A percentile compares a stretch with the other conserved stretches of the same genome.
Evolutionary conservation across 2,797 vertebrate genomes (phyloP).

Genomic region (Acrocephalus scirpaceus): DNA sequence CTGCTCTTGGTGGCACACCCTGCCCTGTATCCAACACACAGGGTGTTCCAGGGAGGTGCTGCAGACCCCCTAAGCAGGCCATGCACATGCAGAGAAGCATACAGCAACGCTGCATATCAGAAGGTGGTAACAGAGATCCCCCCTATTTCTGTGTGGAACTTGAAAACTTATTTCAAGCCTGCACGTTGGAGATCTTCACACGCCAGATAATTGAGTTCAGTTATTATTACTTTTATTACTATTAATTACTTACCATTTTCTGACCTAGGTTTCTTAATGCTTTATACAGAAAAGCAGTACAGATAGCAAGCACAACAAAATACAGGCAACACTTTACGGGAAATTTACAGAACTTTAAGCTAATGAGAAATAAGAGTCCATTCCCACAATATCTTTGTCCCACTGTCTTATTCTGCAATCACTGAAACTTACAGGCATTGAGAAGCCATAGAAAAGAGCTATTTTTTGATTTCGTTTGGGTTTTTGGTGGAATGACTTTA

Average conservation of each 20-base stretch:
- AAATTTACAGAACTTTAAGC: not conserved
- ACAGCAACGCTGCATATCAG: fast-evolving
- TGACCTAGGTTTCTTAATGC: not conserved
- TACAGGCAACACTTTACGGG: not conserved
- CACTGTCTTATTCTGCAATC: not conserved
- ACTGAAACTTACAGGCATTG: not conserved
- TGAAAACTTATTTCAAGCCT: not conserved
- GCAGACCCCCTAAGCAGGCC: not conserved
- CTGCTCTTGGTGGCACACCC: not conserved
- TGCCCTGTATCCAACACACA: not conserved
- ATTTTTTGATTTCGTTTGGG: not conserved
- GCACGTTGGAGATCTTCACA: not conserved
- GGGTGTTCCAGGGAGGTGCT: not conserved
- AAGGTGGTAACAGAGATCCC: not conserved
- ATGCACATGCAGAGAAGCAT: fast-evolving
- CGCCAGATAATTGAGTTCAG: not conserved
- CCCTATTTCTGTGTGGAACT: fast-evolving
- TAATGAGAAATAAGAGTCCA: not conserved
- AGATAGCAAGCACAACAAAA: not conserved
- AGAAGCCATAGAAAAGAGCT: not conserved
- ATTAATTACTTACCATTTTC: not conserved
- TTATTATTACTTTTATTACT: not conserved
- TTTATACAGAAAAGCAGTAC: not conserved
- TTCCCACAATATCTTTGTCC: not conserved
- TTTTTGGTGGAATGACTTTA: not conserved